Evolutionary conservation across 2,797 vertebrate genomes (phyloP).

Genomic region (Malurus splendens): DNA sequence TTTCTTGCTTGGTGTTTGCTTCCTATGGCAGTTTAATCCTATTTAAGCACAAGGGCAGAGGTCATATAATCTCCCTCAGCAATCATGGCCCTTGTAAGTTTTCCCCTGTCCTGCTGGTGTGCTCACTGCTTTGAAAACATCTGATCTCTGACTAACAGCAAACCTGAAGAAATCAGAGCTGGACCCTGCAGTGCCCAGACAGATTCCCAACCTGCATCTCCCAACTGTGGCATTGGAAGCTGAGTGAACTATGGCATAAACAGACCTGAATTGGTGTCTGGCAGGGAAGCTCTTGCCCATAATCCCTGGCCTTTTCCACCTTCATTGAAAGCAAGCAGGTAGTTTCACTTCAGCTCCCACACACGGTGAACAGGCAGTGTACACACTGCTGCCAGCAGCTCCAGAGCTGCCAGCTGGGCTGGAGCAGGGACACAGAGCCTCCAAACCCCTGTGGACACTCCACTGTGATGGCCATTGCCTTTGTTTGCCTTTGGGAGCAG

Average conservation of each 20-base stretch:
- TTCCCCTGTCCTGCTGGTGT: not conserved
- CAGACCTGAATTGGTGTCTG: accelerated
- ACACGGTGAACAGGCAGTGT: accelerated
- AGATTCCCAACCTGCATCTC: not conserved
- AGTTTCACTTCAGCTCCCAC: not conserved
- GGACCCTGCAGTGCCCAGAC: not conserved
- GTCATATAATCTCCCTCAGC: not conserved
- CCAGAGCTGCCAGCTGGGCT: not conserved
- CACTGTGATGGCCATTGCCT: not conserved
- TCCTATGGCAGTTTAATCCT: not conserved
- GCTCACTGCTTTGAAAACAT: not conserved
- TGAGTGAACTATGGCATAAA: not conserved
- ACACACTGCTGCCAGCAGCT: not conserved
- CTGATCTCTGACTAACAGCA: not conserved
- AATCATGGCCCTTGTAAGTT: not conserved
- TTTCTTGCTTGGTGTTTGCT: not conserved
- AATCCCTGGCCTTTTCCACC: not conserved
- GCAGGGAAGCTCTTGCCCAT: not conserved
- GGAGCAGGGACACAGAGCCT: not conserved
- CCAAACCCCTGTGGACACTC: not conserved
- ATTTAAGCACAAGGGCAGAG: not conserved
- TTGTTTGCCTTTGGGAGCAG: not conserved
- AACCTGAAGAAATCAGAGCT: not conserved
- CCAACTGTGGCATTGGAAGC: not conserved
- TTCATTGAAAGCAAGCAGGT: not conserved